A percentile compares a stretch with the other conserved stretches of the same genome.
Evolutionary conservation across 30 jellyfish, hydroid and myxozoan species (phyloP).

Genomic region (Chironex yamaguchii): DNA sequence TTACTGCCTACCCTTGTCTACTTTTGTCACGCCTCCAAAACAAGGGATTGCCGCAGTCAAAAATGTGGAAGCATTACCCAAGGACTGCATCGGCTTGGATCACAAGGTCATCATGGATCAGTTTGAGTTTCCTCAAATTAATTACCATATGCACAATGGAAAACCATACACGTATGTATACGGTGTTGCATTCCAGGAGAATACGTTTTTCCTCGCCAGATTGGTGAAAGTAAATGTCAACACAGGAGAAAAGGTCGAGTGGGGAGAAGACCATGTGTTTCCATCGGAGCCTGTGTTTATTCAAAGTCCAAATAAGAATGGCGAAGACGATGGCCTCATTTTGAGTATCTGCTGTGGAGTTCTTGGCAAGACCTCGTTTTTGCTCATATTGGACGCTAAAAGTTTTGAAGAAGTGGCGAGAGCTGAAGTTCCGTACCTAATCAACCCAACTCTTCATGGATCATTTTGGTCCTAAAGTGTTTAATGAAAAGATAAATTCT

Average conservation of each 20-base stretch:
- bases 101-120: slow-evolving; percentile 31
- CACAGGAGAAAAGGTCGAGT: slow-evolving; percentile 47
- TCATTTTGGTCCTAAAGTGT: slow-evolving; percentile 60
- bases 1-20: slow-evolving; percentile 62
- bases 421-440: slow-evolving; percentile 55
- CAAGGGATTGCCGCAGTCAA: not conserved
- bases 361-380: slow-evolving; percentile 63
- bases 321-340: slow-evolving; percentile 83
- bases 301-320: slow-evolving; percentile 40
- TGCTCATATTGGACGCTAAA: slow-evolving; percentile 54
- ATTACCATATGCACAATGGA: slow-evolving; percentile 56
- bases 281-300: slow-evolving; percentile 83
- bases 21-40: slow-evolving; percentile 5
- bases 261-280: slow-evolving; percentile 66
- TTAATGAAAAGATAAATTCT: no score
- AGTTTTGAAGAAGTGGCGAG: slow-evolving; percentile 64
- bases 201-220: slow-evolving; percentile 47
- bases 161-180: slow-evolving; percentile 50
- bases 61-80: not conserved
- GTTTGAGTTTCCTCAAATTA: slow-evolving; percentile 74
- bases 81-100: slow-evolving; percentile 50
- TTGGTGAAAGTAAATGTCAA: slow-evolving; percentile 65
- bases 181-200: slow-evolving; percentile 61
- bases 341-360: slow-evolving; percentile 73
- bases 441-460: slow-evolving; percentile 55